phyloP scores from a whole-genome alignment of 2,797 vertebrate species.

The Melanotaenia pygmaea region DNA sequence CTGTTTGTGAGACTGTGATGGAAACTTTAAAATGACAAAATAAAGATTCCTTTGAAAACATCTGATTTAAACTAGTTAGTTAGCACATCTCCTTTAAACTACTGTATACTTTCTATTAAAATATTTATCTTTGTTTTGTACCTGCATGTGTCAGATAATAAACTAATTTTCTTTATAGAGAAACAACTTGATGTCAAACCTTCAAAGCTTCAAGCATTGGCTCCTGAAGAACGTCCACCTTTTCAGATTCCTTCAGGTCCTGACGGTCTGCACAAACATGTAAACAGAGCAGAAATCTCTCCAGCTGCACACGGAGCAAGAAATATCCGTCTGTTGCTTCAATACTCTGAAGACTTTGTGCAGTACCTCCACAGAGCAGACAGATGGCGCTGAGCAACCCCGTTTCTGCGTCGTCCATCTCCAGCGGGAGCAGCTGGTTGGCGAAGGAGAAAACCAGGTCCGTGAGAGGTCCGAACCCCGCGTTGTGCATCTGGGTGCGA shows the following conservation, averaged over 20 bases:
- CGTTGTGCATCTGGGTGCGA: conserved; percentile 99
- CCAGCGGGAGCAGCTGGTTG: conserved; percentile 92
- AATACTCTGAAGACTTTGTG: not conserved
- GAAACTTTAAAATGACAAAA: too few relatives aligned
- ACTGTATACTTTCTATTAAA: too few relatives aligned
- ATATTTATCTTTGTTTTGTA: too few relatives aligned
- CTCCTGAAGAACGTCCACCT: conserved; percentile 95
- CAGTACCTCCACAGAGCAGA: conserved; percentile 95
- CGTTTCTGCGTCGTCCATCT: conserved; percentile 96
- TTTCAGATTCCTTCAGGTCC: conserved; percentile 93
- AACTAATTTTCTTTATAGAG: too few relatives aligned
- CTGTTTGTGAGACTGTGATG: too few relatives aligned
- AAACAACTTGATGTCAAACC: conserved; percentile 44
- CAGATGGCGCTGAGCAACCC: conserved; percentile 97
- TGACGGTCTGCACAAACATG: conserved; percentile 87
- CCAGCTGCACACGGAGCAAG: not conserved
- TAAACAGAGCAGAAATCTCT: not conserved
- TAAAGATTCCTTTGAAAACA: too few relatives aligned
- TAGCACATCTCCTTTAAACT: too few relatives aligned
- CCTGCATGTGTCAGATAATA: too few relatives aligned
- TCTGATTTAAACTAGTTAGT: too few relatives aligned
- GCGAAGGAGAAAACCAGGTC: conserved; percentile 98
- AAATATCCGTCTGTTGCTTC: not conserved
- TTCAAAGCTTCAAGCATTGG: conserved; percentile 94
- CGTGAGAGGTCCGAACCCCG: conserved; percentile 94